A percentile compares a stretch with the other conserved stretches of the same genome.
Conservation (phyloP, 1,140 invertebrate species). For the Camponotus floridanus region DNA sequence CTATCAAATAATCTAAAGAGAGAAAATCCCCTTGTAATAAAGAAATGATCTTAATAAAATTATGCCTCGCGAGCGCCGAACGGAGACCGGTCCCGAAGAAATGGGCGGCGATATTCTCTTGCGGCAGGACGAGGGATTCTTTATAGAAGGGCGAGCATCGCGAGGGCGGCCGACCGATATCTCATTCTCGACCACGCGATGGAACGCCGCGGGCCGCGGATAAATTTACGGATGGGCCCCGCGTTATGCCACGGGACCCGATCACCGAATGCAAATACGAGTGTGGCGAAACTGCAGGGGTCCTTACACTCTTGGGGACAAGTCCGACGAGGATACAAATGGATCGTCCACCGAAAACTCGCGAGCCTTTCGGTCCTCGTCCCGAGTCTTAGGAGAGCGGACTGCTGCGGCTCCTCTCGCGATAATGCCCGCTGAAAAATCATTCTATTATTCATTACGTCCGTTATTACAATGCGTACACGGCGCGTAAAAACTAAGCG, state of each 20-base stretch:
- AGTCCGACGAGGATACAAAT: conserved; percentile 74
- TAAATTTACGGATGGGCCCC: conserved; percentile 73
- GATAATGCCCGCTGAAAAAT: conserved; percentile 74
- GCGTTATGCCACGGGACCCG: conserved; percentile 48
- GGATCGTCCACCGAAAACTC: conserved; percentile 70
- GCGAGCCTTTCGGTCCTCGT: conserved; percentile 34
- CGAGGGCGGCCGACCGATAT: conserved; percentile 70
- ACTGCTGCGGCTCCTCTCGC: conserved; percentile 34
- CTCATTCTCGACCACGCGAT: conserved; percentile 72
- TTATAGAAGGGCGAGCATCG: conserved; percentile 70
- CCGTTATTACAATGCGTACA: too few relatives aligned
- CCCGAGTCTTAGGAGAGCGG: conserved; percentile 47
- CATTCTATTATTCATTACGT: conserved; percentile 68
- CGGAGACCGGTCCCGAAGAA: conserved; percentile 63
- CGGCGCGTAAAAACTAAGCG: too few relatives aligned
- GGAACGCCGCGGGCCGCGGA: conserved; percentile 65
- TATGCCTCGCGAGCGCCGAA: not conserved
- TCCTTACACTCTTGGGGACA: conserved; percentile 72
- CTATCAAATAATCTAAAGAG: conserved; percentile 49
- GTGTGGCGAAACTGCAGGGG: conserved; percentile 75
- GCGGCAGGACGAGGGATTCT: conserved; percentile 67
- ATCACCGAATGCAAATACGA: conserved; percentile 74
- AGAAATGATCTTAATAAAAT: conserved; percentile 49
- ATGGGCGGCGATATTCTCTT: conserved; percentile 66
- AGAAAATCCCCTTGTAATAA: conserved; percentile 25